phyloP scores from a whole-genome alignment of 2,113 vertebrate species.

The Paratilapia polleni region DNA sequence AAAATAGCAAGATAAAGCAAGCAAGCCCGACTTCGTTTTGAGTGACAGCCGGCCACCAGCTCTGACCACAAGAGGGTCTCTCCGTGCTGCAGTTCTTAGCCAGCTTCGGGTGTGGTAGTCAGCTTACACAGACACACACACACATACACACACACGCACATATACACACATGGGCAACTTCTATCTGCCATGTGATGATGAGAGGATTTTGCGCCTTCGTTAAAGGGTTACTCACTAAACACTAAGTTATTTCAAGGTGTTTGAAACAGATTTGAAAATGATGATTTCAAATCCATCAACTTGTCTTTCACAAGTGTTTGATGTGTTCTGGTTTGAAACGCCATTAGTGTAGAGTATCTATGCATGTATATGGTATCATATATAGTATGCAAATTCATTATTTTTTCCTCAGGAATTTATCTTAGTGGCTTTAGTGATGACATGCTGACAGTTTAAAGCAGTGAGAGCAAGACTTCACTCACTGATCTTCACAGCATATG shows the following conservation, averaged over 20 bases:
- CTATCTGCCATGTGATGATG: conserved; percentile 19
- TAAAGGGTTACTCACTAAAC: conserved; percentile 31
- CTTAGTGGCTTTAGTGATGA: background rate
- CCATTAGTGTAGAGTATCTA: background rate
- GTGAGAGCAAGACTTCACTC: background rate
- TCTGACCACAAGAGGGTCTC: conserved; percentile 17
- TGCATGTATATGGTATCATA: background rate
- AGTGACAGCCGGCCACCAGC: conserved; percentile 55
- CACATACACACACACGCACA: background rate
- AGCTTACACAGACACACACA: background rate
- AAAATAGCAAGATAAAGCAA: conserved; percentile 1
- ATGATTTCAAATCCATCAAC: conserved; percentile 6
- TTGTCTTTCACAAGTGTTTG: background rate
- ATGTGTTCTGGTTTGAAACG: background rate
- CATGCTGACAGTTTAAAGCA: conserved; percentile 8
- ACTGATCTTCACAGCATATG: conserved; percentile 3
- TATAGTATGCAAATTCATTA: conserved; percentile 1
- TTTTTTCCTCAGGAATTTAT: background rate
- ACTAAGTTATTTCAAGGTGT: background rate
- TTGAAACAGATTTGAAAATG: conserved; percentile 30
- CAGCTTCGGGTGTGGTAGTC: conserved; percentile 44
- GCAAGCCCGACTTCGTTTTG: conserved; percentile 13
- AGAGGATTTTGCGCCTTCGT: conserved; percentile 31
- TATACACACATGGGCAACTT: background rate
- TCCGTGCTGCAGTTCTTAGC: conserved; percentile 24